Evolutionary conservation across 2,797 vertebrate species (phyloP), one percentile per base, ranked within the genome.

Genomic region (Menidia menidia): DNA sequence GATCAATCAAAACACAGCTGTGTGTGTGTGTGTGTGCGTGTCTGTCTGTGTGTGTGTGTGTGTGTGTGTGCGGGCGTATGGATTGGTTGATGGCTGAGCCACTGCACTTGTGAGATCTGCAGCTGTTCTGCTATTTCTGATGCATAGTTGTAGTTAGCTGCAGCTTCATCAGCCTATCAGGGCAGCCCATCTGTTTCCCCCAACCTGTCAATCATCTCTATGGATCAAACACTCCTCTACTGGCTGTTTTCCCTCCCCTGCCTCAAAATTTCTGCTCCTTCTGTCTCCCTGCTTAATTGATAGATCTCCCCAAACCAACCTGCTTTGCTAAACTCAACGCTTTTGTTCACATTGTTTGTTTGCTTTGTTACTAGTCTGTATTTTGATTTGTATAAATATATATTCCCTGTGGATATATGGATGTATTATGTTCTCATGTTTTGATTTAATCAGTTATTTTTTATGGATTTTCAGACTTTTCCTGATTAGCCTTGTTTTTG

Each of bases 351-450:
- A 66, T 76, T 77, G 75, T 86, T 75, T 83, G 64, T 77, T 78
- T 79, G 80, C 68, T 82, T 84, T 85, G 31, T 77, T 67, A 61
- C 59, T 71, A 7, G 41, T 68, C 52, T 84, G 53, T 71, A 65
- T 64, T 75, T 81, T 84, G 33, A 75, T 81, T 83, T 81, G 50
- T 63, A 71, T 6, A 75, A 25, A 87, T 81, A 88, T 81, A 88
- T 89, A 89, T 90, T 92, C 86, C 83, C 32, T 73, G 66, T 79
- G 87, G 77, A 86, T 90, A 85, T 90, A 88, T 92, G 70, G 69
- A 78, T 81, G 71, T 79, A 35, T 87, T 91, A 2, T 79, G 75
- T 80, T 87, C 52, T 84, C 78, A 77, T 75, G 79, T 73, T 87
- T 92, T 87, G 33, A 74, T 88, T 87, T 45, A 68, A 85, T 76